Evolutionary conservation across 2,888 invertebrate genomes (phyloP), one percentile per base, ranked within the genome.

Genomic region (Hydropsyche betteni): DNA sequence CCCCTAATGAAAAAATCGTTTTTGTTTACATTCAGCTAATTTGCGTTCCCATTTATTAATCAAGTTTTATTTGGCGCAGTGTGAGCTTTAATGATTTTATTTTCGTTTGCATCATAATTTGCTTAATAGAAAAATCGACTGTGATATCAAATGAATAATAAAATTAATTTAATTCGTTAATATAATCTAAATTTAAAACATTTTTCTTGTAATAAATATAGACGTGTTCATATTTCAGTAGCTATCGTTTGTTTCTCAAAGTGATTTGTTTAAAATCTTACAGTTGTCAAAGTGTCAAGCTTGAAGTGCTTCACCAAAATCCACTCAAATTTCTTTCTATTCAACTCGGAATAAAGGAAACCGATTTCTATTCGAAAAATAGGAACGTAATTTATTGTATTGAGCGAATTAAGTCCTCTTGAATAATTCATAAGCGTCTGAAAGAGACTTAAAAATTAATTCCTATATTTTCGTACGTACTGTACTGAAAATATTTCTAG

Each of bases 11-110:
- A 44, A 34, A 61, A 64, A 33, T 36, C 64, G 36, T 34, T 34
- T 33, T 64, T 64, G 64, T 64, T 10, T 64, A 33, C 6, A 3
- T 36, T 44, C 44, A 8, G 44, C 44, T 44, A 44, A 36, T 64
- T 64, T 8, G 33, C 34, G 12, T 36, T 36, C 12, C 8, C 10
- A 4, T 64, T 64, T 64, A 36, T 64, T 64, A 33, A 33, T 61
- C 14, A 55, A 61, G 61, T 61, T 24, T 2, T 16, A 55, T 55
- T 55, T 55, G 55, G 14, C 16, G n/a, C 55, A n/a, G 4, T 55
- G 14, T n/a, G 14, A 14, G 55, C 16, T 55, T 55, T 6, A 55
- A 55, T 55, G 16, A 55, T 55, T 55, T 55, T 55, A 55, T 55
- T 55, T n/a, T n/a, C 55, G 16, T 16, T 12, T n/a, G 55, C 1